Base-by-base conservation (phyloP, 2,797 vertebrate species). In the Pangasius krempfi region DNA sequence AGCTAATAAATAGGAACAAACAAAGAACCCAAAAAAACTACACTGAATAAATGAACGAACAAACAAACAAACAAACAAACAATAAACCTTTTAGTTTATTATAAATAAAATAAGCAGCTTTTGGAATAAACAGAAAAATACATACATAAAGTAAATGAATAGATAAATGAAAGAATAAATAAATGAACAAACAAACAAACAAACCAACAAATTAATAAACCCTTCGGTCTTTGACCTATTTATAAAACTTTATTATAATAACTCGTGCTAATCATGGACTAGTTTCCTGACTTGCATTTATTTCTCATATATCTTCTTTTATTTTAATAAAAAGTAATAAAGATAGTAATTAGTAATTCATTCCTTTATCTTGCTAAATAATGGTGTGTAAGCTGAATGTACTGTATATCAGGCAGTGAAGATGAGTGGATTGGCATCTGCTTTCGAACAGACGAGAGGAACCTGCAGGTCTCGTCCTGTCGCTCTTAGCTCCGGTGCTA, bases 401-500 rank as follows among this genome's bases (percentile, higher is more conserved):
- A 0, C 76, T 79, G 76, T 25, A 16, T 37, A 25, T 56, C 52
- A 80, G 52, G n/a, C 78, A 12, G 52, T 80, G 52, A 56, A 20
- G 52, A 33, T 9, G 78, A 37, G 30, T 30, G 2, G 78, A 81
- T 22, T 58, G 78, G 54, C 78, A 81, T 54, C 30, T 81, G 78
- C 30, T 81, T 58, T 37, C 54, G 40, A 86, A 30, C 85, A 88
- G 89, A 91, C 76, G 33, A 84, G 18, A 83, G 82, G 68, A 89
- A 86, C 50, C 60, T 87, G 76, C 54, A 70, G 58, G 54, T 79
- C 87, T 40, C 54, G 79, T 81, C 84, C 89, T 88, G 72, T 73
- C 75, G 90, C 89, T 83, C 88, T 25, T 76, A 90, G 88, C 87
- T 84, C 86, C 86, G 88, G 76, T 62, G 85, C 89, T 93, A 91